Evolutionary conservation across 2,888 invertebrate species (phyloP), one percentile per base, ranked within the genome.

Genomic region (Drosophila macrospina): DNA sequence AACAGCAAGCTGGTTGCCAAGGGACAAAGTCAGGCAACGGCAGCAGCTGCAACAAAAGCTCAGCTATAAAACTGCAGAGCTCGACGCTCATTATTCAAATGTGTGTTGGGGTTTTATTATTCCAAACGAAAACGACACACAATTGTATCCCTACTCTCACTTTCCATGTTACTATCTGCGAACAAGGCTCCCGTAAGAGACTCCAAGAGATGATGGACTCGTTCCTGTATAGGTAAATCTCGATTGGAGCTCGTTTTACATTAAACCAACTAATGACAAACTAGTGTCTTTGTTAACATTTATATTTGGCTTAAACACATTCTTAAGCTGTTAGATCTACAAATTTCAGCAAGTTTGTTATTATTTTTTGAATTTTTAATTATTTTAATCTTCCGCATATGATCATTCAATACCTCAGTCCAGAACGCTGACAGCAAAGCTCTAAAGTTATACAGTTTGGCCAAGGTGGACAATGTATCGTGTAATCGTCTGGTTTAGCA

Each of bases 11-110:
- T 39, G 50, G 54, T 61, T 70, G 54, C 59, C 75, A 67, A 42
- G 68, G 68, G 61, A 72, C 68, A 56, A 52, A 60, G 30, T 59
- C 62, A 52, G 74, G 6, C 66, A 64, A 44, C 55, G 20, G 47
- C 42, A 62, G 50, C 51, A 67, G 47, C 50, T 62, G 63, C 51
- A 80, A 57, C 61, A 65, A 69, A 63, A 65, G 67, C 65, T 52
- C 30, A 64, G 68, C 69, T 47, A 66, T 62, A 68, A 74, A 76
- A 67, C 69, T 63, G 52, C 65, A 65, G 34, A 69, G 50, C 79
- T 66, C 72, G 51, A 66, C 69, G 65, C 79, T 74, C 81, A 82
- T 82, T 82, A 82, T 82, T 85, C 85, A 82, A 82, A 82, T 85
- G 82, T 78, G 68, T 67, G 66, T 56, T 72, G 65, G 52, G 48